phyloP scores from a whole-genome alignment of 1,140 invertebrate species.

The Bilobella aurantiaca region DNA sequence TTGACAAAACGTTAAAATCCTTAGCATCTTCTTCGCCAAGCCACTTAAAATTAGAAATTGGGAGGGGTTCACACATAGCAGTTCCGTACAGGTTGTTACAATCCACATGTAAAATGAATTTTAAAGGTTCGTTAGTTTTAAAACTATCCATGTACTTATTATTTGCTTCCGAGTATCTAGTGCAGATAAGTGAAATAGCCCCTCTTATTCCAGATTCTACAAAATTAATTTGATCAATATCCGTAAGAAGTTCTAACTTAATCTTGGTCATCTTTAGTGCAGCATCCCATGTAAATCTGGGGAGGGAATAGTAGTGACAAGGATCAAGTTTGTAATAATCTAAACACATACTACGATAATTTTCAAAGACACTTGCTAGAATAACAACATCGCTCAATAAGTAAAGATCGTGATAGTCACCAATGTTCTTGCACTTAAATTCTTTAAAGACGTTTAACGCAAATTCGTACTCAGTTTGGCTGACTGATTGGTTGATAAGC shows the following conservation, averaged over 20 bases:
- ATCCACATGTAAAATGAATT: no score
- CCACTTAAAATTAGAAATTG: no score
- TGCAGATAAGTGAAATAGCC: no score
- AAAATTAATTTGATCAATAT: slow-evolving; percentile 35
- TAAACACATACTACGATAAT: slow-evolving; percentile 26
- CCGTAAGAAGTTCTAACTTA: slow-evolving; percentile 30
- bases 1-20: no score
- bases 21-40: no score
- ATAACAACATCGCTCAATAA: slow-evolving; percentile 27
- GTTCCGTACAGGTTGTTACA: no score
- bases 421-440: slow-evolving; percentile 35
- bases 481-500: not conserved
- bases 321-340: slow-evolving; percentile 32
- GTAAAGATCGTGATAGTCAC: slow-evolving; percentile 37
- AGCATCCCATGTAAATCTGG: slow-evolving; percentile 36
- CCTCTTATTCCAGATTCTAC: slow-evolving; percentile 28
- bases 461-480: slow-evolving; percentile 32
- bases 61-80: no score
- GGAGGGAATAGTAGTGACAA: slow-evolving; percentile 34
- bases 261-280: slow-evolving; percentile 27
- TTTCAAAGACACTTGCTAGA: slow-evolving; percentile 37
- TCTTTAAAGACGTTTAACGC: slow-evolving; percentile 33
- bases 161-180: no score
- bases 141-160: no score
- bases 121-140: no score